These are phyloP conservation scores for Leptopterna dolabrata DNA, from an alignment of 2,888 invertebrate species.

Conservation along the genomic window DNA sequence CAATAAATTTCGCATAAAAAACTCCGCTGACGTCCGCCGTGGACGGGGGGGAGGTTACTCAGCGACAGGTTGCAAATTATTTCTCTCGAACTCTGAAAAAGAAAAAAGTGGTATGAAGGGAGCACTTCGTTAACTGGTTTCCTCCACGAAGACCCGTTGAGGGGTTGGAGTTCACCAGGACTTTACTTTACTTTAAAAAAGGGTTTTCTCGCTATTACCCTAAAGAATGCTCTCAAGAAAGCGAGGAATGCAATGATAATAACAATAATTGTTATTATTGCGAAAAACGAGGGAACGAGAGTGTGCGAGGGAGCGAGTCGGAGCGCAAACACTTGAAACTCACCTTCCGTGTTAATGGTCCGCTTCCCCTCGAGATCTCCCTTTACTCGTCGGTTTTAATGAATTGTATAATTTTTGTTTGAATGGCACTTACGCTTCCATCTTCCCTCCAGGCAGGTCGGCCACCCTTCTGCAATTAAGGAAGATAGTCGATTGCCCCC, in stretches of 20 bases:
- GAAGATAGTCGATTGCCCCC: not conserved
- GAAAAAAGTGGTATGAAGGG: not conserved
- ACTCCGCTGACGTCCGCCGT: not conserved
- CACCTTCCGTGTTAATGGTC: constrained; percentile 26
- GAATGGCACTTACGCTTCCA: constrained; percentile 27
- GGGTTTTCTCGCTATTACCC: not conserved
- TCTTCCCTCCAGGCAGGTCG: not conserved
- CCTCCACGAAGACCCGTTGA: not conserved
- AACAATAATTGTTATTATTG: constrained; percentile 50
- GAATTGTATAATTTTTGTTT: constrained; percentile 42
- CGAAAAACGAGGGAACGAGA: not conserved
- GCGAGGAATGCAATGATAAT: constrained; percentile 39
- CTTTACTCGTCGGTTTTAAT: not conserved
- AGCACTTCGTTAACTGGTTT: not conserved
- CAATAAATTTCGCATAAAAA: constrained; percentile 40
- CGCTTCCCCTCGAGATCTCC: not conserved
- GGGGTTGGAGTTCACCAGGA: not conserved
- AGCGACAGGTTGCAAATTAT: constrained; percentile 11
- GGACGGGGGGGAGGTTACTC: not conserved
- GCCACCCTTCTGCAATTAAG: constrained; percentile 14
- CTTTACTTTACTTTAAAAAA: not conserved
- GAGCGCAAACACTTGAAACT: not conserved
- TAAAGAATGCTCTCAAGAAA: not conserved
- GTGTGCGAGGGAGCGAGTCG: no score
- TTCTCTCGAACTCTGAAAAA: not conserved